Conservation (phyloP, 2,888 invertebrate species). For the Hofmannophila pseudospretella region DNA sequence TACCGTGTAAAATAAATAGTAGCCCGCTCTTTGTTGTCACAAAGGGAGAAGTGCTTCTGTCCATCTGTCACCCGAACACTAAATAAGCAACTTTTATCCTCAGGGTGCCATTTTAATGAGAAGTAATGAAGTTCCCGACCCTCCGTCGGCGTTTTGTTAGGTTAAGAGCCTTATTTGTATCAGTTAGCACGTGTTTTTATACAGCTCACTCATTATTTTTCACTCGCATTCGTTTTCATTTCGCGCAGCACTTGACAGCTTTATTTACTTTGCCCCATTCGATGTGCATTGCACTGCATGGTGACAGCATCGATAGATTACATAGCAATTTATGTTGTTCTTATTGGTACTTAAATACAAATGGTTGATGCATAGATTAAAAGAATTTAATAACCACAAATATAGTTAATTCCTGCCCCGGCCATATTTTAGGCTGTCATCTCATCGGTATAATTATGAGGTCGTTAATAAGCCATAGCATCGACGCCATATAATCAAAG, state of each 20-base stretch:
- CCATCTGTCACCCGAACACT: conserved; percentile 63
- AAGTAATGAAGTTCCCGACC: conserved; percentile 68
- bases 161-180: conserved; percentile 70
- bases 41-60: conserved; percentile 49
- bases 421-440: conserved; percentile 61
- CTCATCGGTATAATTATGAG: conserved; percentile 56
- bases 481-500: conserved; percentile 70
- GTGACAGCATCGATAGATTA: neutral
- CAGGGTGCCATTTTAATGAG: conserved; percentile 67
- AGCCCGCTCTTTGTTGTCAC: conserved; percentile 11
- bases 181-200: conserved; percentile 65
- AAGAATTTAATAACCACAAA: conserved; percentile 12
- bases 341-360: too few relatives aligned
- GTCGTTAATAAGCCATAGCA: conserved; percentile 64
- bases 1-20: neutral
- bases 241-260: conserved; percentile 5
- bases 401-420: conserved; percentile 38
- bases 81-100: conserved; percentile 68
- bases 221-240: conserved; percentile 15
- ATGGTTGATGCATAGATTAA: neutral
- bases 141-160: conserved; percentile 57
- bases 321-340: too few relatives aligned
- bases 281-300: neutral
- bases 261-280: conserved; percentile 9
- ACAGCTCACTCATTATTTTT: conserved; percentile 27